Conservation (phyloP, 1,140 invertebrate genomes). For the Drosophila sproati region DNA sequence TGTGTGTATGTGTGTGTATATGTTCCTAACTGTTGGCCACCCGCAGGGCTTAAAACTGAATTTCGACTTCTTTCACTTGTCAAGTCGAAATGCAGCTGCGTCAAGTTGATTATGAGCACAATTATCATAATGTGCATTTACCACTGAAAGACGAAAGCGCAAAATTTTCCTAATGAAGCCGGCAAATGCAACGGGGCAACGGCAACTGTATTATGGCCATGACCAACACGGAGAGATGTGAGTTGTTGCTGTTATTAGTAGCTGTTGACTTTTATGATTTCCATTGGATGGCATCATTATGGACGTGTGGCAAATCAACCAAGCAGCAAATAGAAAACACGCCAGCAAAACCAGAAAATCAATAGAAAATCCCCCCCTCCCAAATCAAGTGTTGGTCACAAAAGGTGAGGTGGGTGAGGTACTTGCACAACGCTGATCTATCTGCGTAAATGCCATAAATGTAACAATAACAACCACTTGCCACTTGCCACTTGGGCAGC, state of each 20-base stretch:
- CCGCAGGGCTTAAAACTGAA: conserved; percentile 42
- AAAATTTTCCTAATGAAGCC: conserved; percentile 77
- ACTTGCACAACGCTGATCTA: conserved; percentile 43
- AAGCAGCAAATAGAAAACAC: conserved; percentile 72
- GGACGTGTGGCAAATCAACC: conserved; percentile 65
- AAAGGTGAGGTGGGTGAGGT: conserved; percentile 2
- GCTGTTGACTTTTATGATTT: conserved; percentile 80
- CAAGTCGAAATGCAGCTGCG: conserved; percentile 62
- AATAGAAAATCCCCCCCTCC: conserved; percentile 65
- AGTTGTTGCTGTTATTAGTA: conserved; percentile 35
- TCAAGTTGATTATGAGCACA: conserved; percentile 61
- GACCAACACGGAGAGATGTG: conserved; percentile 39
- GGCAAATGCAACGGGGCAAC: conserved; percentile 41
- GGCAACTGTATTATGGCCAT: conserved; percentile 65
- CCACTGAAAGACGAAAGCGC: conserved; percentile 60
- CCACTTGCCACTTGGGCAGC: conserved; percentile 59
- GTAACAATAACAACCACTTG: conserved; percentile 68
- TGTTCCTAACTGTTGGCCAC: conserved; percentile 28
- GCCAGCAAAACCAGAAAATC: conserved; percentile 55
- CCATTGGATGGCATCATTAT: conserved; percentile 78
- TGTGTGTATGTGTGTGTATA: conserved; percentile 7
- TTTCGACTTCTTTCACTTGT: conserved; percentile 62
- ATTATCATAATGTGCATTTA: conserved; percentile 39
- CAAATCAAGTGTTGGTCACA: conserved; percentile 26
- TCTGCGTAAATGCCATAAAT: conserved; percentile 81